Evolutionary conservation across 2,113 vertebrate species (phyloP), one percentile per base, ranked within the genome.

Genomic region (Callospermophilus lateralis): DNA sequence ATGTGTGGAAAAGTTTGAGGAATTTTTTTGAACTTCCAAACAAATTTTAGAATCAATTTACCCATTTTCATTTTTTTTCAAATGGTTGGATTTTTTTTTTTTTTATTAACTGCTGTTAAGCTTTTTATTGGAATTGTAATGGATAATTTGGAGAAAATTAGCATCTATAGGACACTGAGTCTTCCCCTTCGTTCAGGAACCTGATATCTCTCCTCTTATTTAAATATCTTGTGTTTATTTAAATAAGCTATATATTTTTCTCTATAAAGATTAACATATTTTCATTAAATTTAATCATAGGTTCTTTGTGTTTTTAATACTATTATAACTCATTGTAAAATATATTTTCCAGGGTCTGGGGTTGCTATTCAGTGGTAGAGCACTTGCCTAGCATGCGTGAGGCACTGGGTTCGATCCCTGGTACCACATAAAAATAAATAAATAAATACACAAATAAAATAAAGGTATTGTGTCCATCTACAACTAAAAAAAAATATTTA

Each of bases 71-170:
- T 39, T 77, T 83, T 37, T 24, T 28, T 51, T 20, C 45, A 70
- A n/a, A 61, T 28, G 61, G 8, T 26, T 63, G 24, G 9, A 63
- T 22, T 28, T 63, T 22, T 22, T 61, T 61, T 61, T 61, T 22
- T 26, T 63, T 63, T 63, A 45, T 45, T 58, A 58, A 58, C 7
- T 8, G 39, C n/a, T 45, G 8, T 94, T 83, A 39, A 3, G 63
- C 34, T 68, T 92, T 94, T 67, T 0, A 86, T 68, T 95, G 48
- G 61, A 86, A 92, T 83, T 83, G 4, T 24, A 61, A 34, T 83
- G 34, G 48, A 67, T 93, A 73, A 0, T 58, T 68, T 65, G 34
- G 37, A n/a, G 45, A 22, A 94, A 79, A 79, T 15, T 89, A 70
- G 45, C 3, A 48, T 81, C 2, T 72, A 0, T 73, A 26, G 13